phyloP scores from a whole-genome alignment of 2,888 invertebrate species.

The Diplolepis rosae region DNA sequence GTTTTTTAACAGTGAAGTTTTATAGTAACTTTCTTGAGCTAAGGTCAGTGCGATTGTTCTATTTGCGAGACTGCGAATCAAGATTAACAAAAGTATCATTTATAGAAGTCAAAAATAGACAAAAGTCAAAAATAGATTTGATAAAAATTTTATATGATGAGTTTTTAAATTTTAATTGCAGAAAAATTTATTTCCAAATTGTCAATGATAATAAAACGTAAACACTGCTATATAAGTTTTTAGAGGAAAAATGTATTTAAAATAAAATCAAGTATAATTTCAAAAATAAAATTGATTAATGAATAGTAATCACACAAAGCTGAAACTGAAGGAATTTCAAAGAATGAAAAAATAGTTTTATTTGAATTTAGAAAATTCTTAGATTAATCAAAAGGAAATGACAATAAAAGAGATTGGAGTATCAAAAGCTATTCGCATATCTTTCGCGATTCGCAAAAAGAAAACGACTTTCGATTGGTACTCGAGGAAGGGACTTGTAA shows the following conservation, averaged over 20 bases:
- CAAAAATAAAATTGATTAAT: not conserved
- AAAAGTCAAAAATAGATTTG: not conserved
- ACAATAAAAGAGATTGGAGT: conserved; percentile 50
- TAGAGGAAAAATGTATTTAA: not conserved
- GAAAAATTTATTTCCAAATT: conserved; percentile 1
- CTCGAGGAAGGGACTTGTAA: conserved; percentile 9
- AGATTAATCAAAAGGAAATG: conserved; percentile 32
- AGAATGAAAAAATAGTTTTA: not conserved
- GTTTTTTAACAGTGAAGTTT: conserved; percentile 26
- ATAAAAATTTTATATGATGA: not conserved
- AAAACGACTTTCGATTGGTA: not conserved
- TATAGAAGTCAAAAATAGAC: conserved; percentile 11
- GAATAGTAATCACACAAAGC: not conserved
- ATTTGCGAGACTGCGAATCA: not conserved
- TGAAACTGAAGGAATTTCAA: not conserved
- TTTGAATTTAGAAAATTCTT: not conserved
- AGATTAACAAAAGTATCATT: conserved; percentile 20
- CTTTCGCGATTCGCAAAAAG: not conserved
- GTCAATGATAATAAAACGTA: too few species aligned
- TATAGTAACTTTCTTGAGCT: conserved; percentile 34
- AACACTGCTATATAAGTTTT: not conserved
- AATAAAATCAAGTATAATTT: not conserved
- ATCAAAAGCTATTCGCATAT: conserved; percentile 43
- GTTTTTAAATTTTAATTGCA: not conserved
- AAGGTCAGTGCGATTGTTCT: not conserved